Evolutionary conservation across 1,140 invertebrate species (phyloP).

Genomic region (Alviniconcha marisindica): DNA sequence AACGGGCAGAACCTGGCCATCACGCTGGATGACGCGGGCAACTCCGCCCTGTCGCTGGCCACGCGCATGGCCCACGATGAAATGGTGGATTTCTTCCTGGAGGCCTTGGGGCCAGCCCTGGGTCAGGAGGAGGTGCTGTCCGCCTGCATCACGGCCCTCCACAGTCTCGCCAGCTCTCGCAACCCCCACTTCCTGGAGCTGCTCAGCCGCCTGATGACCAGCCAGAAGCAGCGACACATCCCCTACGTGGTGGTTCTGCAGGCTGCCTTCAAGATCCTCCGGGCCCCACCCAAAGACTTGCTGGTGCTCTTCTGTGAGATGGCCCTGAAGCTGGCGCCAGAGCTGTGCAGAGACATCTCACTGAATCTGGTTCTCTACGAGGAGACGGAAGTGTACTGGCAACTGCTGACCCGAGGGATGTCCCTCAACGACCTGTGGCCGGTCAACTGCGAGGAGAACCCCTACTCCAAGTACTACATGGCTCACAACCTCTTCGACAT

Average conservation of each 20-base stretch:
- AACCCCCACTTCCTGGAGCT: slow-evolving; percentile 16
- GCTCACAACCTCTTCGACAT: slow-evolving; percentile 40
- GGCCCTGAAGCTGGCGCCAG: slow-evolving; percentile 26
- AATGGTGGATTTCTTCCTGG: slow-evolving; percentile 9
- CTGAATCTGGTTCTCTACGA: slow-evolving; percentile 39
- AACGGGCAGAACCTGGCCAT: slow-evolving; percentile 14
- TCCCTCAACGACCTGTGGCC: slow-evolving; percentile 38
- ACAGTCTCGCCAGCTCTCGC: slow-evolving; percentile 13
- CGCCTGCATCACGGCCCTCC: background rate
- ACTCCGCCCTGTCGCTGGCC: slow-evolving; percentile 11
- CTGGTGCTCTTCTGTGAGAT: slow-evolving; percentile 38
- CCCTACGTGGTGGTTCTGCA: slow-evolving; percentile 33
- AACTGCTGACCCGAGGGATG: slow-evolving; percentile 29
- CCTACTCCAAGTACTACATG: slow-evolving; percentile 29
- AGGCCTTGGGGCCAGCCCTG: background rate
- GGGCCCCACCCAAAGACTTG: slow-evolving; percentile 35
- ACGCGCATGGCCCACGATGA: slow-evolving; percentile 7
- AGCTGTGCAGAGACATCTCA: slow-evolving; percentile 32
- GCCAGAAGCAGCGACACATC: background rate
- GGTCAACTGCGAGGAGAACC: slow-evolving; percentile 35
- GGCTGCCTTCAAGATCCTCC: slow-evolving; percentile 37
- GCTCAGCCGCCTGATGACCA: background rate
- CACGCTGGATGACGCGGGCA: slow-evolving; percentile 1
- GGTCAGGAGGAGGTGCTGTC: slow-evolving; percentile 17
- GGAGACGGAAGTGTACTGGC: slow-evolving; percentile 40